Percentiles rank a stretch among this genome's conserved stretches.
phyloP scores from a whole-genome alignment of 2,113 vertebrate genomes.

The Silurus asotus region DNA sequence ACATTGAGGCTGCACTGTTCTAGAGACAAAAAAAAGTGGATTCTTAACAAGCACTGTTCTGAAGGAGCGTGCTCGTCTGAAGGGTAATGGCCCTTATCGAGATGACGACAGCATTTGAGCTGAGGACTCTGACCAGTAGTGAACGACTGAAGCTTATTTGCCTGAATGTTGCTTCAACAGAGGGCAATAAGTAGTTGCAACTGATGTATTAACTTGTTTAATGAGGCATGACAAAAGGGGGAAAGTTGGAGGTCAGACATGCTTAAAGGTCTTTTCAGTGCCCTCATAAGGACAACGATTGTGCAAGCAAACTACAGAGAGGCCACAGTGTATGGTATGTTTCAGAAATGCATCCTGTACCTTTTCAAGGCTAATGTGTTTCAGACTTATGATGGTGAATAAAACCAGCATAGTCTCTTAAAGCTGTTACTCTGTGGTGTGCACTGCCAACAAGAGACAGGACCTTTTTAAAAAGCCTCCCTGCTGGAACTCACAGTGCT shows the following conservation, averaged over 20 bases:
- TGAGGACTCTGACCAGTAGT: slow-evolving; percentile 63
- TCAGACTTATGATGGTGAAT: slow-evolving; percentile 38
- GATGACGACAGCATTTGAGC: slow-evolving; percentile 66
- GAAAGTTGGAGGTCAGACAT: slow-evolving; percentile 62
- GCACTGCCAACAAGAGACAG: slow-evolving; percentile 49
- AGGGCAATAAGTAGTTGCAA: slow-evolving; percentile 64
- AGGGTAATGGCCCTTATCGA: slow-evolving; percentile 68
- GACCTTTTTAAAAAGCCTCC: slow-evolving; percentile 43
- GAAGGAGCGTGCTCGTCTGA: slow-evolving; percentile 58
- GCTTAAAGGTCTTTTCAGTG: slow-evolving; percentile 49
- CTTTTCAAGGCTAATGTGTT: slow-evolving; percentile 44
- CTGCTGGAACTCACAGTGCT: slow-evolving; percentile 38
- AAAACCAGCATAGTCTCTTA: slow-evolving; percentile 37
- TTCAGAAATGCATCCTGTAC: slow-evolving; percentile 15
- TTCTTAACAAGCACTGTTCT: slow-evolving; percentile 65
- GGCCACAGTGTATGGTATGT: slow-evolving; percentile 16
- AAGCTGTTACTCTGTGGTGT: slow-evolving; percentile 48
- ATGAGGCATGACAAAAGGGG: slow-evolving; percentile 63
- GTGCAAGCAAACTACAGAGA: slow-evolving; percentile 25
- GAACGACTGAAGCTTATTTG: slow-evolving; percentile 66
- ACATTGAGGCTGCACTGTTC: slow-evolving; percentile 65
- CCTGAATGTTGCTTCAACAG: slow-evolving; percentile 68
- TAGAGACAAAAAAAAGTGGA: slow-evolving; percentile 60
- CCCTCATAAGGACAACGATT: slow-evolving; percentile 29
- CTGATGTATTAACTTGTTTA: slow-evolving; percentile 65